phyloP scores from a whole-genome alignment of 2,113 vertebrate genomes.

The Hydropotes inermis region DNA sequence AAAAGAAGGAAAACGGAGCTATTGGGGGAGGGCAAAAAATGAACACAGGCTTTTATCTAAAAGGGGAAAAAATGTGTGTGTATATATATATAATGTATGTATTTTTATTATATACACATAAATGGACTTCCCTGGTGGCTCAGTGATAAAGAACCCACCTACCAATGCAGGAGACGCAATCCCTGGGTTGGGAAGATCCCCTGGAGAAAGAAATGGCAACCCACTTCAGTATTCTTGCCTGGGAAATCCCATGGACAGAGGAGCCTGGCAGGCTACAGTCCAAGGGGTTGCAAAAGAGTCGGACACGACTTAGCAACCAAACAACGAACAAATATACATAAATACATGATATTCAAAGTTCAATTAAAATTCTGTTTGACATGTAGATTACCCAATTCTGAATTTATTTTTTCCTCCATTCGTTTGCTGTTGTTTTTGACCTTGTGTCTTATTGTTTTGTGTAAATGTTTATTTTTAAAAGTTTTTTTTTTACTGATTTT shows the following conservation, averaged over 20 bases:
- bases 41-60: not conserved
- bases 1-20: not conserved
- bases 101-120: not conserved
- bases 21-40: too few relatives aligned
- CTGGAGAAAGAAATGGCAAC: not conserved
- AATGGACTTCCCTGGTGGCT: not conserved
- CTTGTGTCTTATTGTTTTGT: not conserved
- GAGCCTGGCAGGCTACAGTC: not conserved
- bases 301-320: not conserved
- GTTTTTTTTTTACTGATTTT: not conserved
- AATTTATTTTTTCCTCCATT: not conserved
- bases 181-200: not conserved
- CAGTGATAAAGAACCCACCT: not conserved
- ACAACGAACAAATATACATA: not conserved
- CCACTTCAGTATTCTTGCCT: not conserved
- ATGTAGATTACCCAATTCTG: not conserved
- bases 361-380: not conserved
- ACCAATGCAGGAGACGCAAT: not conserved
- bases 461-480: not conserved
- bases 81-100: not conserved
- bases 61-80: not conserved
- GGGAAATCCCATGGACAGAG: not conserved
- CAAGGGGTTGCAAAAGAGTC: not conserved
- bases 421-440: not conserved
- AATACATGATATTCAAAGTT: not conserved